A percentile compares a stretch with the other conserved stretches of the same genome.
phyloP scores from a whole-genome alignment of 2,888 invertebrate species.

The Watsonalla binaria region DNA sequence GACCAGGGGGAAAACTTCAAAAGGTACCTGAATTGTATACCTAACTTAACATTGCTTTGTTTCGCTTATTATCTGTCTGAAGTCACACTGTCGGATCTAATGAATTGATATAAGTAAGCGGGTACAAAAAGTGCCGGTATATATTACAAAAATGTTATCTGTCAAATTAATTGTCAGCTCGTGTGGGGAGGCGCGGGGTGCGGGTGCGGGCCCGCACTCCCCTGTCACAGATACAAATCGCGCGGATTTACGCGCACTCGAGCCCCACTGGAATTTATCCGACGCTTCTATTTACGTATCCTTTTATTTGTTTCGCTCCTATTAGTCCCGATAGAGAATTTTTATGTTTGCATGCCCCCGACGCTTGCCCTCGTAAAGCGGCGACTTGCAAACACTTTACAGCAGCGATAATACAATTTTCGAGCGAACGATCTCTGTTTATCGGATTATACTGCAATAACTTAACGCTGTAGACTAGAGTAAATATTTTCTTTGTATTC shows the following conservation, averaged over 20 bases:
- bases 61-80: background rate
- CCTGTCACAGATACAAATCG: slow-evolving; percentile 79
- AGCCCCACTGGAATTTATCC: slow-evolving; percentile 77
- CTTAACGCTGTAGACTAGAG: slow-evolving; percentile 52
- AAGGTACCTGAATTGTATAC: no score
- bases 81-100: background rate
- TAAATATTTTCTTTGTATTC: slow-evolving; percentile 65
- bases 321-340: slow-evolving; percentile 78
- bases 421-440: slow-evolving; percentile 60
- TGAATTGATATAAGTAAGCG: background rate
- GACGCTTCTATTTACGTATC: slow-evolving; percentile 76
- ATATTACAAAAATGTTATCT: slow-evolving; percentile 25
- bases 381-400: slow-evolving; percentile 72
- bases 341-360: slow-evolving; percentile 75
- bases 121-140: background rate
- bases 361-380: slow-evolving; percentile 73
- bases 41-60: background rate
- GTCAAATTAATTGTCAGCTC: slow-evolving; percentile 67
- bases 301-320: slow-evolving; percentile 78
- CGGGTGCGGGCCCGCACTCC: slow-evolving; percentile 44
- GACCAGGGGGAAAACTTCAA: no score
- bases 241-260: slow-evolving; percentile 77
- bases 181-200: slow-evolving; percentile 18
- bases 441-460: slow-evolving; percentile 73
- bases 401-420: slow-evolving; percentile 72